Percentiles rank a stretch among this genome's conserved stretches.
Evolutionary conservation across 1,140 invertebrate genomes (phyloP).

Genomic region (Catajapyx aquilonaris): DNA sequence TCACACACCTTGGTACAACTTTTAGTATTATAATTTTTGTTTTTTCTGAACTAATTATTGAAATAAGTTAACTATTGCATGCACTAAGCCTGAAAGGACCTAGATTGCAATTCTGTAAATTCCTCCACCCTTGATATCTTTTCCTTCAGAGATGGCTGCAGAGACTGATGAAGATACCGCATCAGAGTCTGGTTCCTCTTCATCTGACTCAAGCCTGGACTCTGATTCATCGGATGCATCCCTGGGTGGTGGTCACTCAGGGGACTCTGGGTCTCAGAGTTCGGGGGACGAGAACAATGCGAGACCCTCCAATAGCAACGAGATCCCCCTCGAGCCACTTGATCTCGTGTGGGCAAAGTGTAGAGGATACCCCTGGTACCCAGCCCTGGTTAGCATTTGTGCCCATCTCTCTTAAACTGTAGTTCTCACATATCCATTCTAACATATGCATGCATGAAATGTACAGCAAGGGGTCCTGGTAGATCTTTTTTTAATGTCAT

Average conservation of each 20-base stretch:
- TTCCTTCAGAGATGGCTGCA: slow-evolving; percentile 12
- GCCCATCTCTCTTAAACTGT: slow-evolving; percentile 3
- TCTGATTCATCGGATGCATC: not conserved
- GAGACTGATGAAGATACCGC: slow-evolving; percentile 19
- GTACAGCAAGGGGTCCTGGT: not conserved
- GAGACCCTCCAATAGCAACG: slow-evolving; percentile 1
- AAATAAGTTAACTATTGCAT: too few relatives aligned
- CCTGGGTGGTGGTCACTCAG: not conserved
- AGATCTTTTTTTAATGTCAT: too few relatives aligned
- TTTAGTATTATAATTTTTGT: too few relatives aligned
- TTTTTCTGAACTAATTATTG: too few relatives aligned
- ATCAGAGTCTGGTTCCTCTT: slow-evolving; percentile 17
- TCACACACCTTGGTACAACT: too few relatives aligned
- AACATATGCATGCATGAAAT: slow-evolving; percentile 2
- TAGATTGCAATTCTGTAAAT: too few relatives aligned
- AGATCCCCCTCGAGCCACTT: slow-evolving; percentile 41
- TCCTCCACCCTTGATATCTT: too few relatives aligned
- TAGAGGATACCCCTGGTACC: slow-evolving; percentile 91
- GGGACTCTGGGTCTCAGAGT: slow-evolving; percentile 2
- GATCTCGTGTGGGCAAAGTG: slow-evolving; percentile 95
- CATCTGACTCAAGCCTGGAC: too few relatives aligned
- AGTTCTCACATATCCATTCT: slow-evolving; percentile 2
- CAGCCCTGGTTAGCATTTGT: slow-evolving; percentile 41
- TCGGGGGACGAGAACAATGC: slow-evolving; percentile 12
- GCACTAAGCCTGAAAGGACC: too few relatives aligned